phyloP scores from a whole-genome alignment of 2,888 invertebrate genomes.

The Oxycera nigricornis region DNA sequence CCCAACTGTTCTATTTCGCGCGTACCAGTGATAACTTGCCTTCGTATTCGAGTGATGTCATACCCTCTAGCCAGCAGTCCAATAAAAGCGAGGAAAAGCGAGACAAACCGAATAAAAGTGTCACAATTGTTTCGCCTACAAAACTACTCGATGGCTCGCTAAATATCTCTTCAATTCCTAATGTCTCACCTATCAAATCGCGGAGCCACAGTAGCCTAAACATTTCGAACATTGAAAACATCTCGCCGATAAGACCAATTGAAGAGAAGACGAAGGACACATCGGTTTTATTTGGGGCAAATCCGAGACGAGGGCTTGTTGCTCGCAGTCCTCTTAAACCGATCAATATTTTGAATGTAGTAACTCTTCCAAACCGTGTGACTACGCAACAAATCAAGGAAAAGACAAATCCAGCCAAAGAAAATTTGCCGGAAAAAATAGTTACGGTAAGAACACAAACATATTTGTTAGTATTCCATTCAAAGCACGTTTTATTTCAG shows the following conservation, averaged over 20 bases:
- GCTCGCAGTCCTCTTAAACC: slow-evolving; percentile 55
- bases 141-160: background rate
- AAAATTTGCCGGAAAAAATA: background rate
- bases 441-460: background rate
- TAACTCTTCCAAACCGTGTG: slow-evolving; percentile 51
- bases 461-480: background rate
- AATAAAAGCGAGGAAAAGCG: slow-evolving; percentile 42
- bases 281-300: slow-evolving; percentile 48
- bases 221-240: slow-evolving; percentile 42
- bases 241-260: slow-evolving; percentile 10
- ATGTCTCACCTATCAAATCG: slow-evolving; percentile 24
- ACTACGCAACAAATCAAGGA: background rate
- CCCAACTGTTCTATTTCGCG: slow-evolving; percentile 55
- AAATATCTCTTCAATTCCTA: slow-evolving; percentile 27
- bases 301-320: slow-evolving; percentile 52
- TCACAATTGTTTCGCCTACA: background rate
- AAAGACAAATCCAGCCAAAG: background rate
- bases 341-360: slow-evolving; percentile 57
- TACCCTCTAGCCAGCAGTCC: slow-evolving; percentile 50
- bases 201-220: background rate
- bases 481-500: background rate
- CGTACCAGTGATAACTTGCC: slow-evolving; percentile 56
- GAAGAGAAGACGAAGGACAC: background rate
- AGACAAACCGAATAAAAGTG: slow-evolving; percentile 50
- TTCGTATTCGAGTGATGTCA: slow-evolving; percentile 58